Percentiles rank a stretch among this genome's conserved stretches.
Evolutionary conservation across 1,140 invertebrate genomes (phyloP).

Genomic region (Aporrectodea caliginosa): DNA sequence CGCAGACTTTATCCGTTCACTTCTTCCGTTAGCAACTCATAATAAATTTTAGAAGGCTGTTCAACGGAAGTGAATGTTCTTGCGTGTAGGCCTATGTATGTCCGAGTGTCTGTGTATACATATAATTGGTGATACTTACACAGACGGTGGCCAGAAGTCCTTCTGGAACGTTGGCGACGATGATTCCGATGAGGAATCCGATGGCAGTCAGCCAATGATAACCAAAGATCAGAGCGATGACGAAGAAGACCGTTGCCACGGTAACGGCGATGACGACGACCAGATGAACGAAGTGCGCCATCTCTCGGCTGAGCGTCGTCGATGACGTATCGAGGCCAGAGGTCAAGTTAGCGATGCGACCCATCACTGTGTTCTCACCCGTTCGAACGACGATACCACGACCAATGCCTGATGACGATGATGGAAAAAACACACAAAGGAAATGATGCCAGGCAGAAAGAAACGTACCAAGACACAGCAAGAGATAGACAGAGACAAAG

Average conservation of each 20-base stretch:
- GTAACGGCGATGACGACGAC: constrained; percentile 93
- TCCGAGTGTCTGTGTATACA: too few relatives aligned
- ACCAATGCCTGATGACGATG: constrained; percentile 4
- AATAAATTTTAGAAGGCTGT: too few relatives aligned
- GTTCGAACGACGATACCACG: constrained; percentile 46
- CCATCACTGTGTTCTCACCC: constrained; percentile 77
- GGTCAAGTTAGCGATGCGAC: constrained; percentile 92
- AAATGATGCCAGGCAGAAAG: too few relatives aligned
- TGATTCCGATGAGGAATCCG: constrained; percentile 97
- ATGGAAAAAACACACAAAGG: too few relatives aligned
- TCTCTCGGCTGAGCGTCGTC: constrained; percentile 96
- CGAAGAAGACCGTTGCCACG: constrained; percentile 93
- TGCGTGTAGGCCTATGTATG: too few relatives aligned
- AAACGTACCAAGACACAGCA: too few relatives aligned
- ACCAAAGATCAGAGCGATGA: constrained; percentile 92
- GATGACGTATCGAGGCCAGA: constrained; percentile 93
- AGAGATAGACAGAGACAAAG: too few relatives aligned
- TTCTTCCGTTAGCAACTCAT: too few relatives aligned
- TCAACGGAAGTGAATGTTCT: too few relatives aligned
- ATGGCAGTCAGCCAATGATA: constrained; percentile 98
- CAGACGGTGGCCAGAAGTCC: constrained; percentile 95
- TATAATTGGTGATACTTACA: constrained; percentile 60
- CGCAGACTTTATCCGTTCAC: too few relatives aligned
- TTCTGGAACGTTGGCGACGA: constrained; percentile 97
- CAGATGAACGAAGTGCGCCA: constrained; percentile 96